phyloP scores from a whole-genome alignment of 1,140 invertebrate species.

The Batillaria attramentaria region DNA sequence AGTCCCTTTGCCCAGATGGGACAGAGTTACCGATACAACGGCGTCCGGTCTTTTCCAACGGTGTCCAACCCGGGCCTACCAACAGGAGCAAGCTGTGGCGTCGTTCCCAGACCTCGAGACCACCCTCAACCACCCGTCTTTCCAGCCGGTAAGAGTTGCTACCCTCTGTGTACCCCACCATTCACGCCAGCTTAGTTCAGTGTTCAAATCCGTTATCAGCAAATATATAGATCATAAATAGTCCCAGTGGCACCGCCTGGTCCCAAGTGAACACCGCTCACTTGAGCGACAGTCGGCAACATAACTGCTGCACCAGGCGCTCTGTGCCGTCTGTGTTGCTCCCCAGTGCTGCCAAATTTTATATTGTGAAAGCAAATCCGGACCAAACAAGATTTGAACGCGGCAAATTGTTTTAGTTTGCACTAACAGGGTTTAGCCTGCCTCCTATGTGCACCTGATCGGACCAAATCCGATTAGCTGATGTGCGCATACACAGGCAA shows the following conservation, averaged over 20 bases:
- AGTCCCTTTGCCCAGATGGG: slow-evolving; percentile 91
- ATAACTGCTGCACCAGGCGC: too few relatives aligned
- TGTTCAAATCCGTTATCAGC: too few relatives aligned
- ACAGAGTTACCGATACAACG: slow-evolving; percentile 65
- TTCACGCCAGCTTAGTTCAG: too few relatives aligned
- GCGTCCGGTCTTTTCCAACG: slow-evolving; percentile 61
- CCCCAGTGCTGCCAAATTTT: slow-evolving; percentile 48
- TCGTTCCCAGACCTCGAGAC: slow-evolving; percentile 63
- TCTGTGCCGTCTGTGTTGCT: too few relatives aligned
- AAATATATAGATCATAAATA: slow-evolving; percentile 60
- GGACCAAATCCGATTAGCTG: slow-evolving; percentile 64
- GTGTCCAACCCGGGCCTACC: slow-evolving; percentile 55
- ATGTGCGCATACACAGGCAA: slow-evolving; percentile 66
- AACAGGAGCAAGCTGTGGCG: slow-evolving; percentile 55
- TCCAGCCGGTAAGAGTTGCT: slow-evolving; percentile 68
- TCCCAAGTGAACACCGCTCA: too few relatives aligned
- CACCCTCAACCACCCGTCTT: slow-evolving; percentile 65
- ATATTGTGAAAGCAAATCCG: slow-evolving; percentile 58
- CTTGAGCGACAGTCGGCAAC: too few relatives aligned
- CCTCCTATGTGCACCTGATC: slow-evolving; percentile 61
- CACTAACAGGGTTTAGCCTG: slow-evolving; percentile 62
- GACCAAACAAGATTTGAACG: slow-evolving; percentile 67
- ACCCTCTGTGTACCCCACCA: too few relatives aligned
- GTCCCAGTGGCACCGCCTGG: too few relatives aligned
- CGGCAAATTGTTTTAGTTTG: slow-evolving; percentile 67